A percentile compares a stretch with the other conserved stretches of the same genome.
Evolutionary conservation across 2,797 vertebrate species (phyloP).

Genomic region (Pteronotus mesoamericanus): DNA sequence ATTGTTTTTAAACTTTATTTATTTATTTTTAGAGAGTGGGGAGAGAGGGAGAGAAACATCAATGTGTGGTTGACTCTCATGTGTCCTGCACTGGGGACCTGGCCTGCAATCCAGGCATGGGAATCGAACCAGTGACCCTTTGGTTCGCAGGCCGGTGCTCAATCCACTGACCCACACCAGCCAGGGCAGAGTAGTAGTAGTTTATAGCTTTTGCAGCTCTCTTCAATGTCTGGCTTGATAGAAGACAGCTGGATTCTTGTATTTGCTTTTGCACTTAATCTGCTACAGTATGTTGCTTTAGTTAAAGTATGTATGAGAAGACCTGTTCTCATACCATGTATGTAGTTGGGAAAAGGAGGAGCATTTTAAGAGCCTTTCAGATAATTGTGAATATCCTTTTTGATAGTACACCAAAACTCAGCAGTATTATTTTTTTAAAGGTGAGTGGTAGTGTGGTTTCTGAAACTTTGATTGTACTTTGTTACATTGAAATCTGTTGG

Average conservation of each 20-base stretch:
- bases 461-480: neutral
- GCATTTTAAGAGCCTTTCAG: conserved; percentile 25
- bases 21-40: no score
- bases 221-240: no score
- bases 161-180: no score
- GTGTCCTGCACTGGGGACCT: no score
- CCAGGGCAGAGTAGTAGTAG: no score
- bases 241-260: neutral
- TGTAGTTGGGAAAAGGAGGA: neutral
- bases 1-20: no score
- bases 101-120: no score
- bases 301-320: neutral
- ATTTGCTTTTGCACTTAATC: neutral
- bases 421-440: conserved; percentile 29
- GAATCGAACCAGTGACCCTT: no score
- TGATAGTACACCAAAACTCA: neutral
- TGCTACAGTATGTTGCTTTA: neutral
- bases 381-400: conserved; percentile 33
- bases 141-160: no score
- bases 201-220: no score
- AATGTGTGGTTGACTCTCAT: no score
- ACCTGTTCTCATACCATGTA: neutral
- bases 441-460: neutral
- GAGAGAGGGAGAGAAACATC: no score
- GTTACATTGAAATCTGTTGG: neutral